Conservation (phyloP, 2,113 vertebrate species). For the Notechis scutatus region DNA sequence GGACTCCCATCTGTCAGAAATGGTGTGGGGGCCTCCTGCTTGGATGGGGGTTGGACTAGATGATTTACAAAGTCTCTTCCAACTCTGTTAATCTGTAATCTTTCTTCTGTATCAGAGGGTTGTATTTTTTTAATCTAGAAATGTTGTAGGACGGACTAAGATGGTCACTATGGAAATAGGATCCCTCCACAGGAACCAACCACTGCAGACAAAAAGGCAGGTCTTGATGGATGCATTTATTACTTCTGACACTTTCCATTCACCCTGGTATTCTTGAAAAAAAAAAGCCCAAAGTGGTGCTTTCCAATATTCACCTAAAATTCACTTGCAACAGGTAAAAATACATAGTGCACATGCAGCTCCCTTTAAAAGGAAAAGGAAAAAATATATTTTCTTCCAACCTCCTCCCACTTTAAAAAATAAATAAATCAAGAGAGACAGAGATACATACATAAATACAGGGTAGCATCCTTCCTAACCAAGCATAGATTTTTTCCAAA, state of each 20-base stretch:
- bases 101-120: neutral
- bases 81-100: neutral
- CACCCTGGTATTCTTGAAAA: neutral
- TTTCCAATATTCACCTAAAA: neutral
- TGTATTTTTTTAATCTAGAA: neutral
- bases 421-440: neutral
- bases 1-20: too few species aligned
- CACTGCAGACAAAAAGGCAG: neutral
- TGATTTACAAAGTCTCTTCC: too few species aligned
- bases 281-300: accelerated
- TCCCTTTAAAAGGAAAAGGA: neutral
- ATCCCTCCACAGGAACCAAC: neutral
- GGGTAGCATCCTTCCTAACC: slow-evolving; percentile 67
- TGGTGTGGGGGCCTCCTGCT: too few species aligned
- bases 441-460: slow-evolving; percentile 34
- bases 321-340: neutral
- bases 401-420: slow-evolving; percentile 19
- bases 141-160: neutral
- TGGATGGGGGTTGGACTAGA: too few species aligned
- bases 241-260: neutral
- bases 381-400: slow-evolving; percentile 38
- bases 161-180: neutral
- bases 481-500: slow-evolving; percentile 74
- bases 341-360: slow-evolving; percentile 38
- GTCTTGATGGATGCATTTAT: neutral